Evolutionary conservation across 1,140 invertebrate genomes (phyloP), one percentile per base, ranked within the genome.

Genomic region (Drosophila lacertosa): DNA sequence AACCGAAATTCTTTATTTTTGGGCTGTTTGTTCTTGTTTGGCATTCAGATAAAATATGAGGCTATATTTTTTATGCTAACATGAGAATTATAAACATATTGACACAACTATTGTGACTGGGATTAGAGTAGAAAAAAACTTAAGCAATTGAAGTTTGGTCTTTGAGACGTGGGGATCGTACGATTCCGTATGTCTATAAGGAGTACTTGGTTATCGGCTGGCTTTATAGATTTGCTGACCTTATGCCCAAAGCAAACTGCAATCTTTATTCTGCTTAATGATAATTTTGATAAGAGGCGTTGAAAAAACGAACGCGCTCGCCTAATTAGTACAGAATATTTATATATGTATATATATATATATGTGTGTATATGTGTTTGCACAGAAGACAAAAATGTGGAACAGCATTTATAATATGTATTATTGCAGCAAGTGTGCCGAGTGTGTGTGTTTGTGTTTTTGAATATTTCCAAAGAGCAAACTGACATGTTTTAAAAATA

Each of bases 401-500:
- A 29, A 3, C 29, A 33, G 35, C 24, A 35, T 33, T 64, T 70
- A 32, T 26, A 45, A 37, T 9, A 32, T 58, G 40, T 47, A 29
- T 24, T 24, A 16, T 76, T n/a, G n/a, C n/a, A n/a, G n/a, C n/a
- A 81, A 81, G 77, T 81, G 18, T 50, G 0, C 74, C 63, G 33
- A 45, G 35, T 59, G 58, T 58, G 44, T 42, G 39, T 29, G 24
- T 44, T 15, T 37, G 15, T 33, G 29, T 62, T 15, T 26, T 11
- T 57, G 33, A 51, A 51, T 32, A 72, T 80, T 86, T 74, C 72
- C 72, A 76, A 79, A 83, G 44, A 64, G 39, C 13, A 35, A 44
- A 53, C 40, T 73, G 65, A 51, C 33, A 58, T 78, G 51, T 60
- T 86, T 74, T 86, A 80, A 70, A 84, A 84, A 86, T 83, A 83